Percentiles rank a stretch among this genome's conserved stretches.
phyloP scores from a whole-genome alignment of 2,888 invertebrate species.

The Rhagophthalmus giganteus region DNA sequence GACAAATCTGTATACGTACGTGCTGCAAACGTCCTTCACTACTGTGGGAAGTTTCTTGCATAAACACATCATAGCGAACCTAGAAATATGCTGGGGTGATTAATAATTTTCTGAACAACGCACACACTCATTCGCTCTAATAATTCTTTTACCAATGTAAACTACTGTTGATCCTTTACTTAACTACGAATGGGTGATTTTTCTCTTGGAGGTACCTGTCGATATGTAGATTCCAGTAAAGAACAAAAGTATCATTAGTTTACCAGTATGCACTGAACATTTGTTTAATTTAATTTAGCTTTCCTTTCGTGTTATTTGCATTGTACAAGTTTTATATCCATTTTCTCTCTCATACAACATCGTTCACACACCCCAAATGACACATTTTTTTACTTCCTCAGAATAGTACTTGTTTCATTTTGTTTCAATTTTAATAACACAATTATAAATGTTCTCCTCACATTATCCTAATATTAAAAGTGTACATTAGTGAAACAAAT shows the following conservation, averaged over 20 bases:
- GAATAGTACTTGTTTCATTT: too few relatives aligned
- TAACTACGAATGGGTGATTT: slow-evolving; percentile 17
- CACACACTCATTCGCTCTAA: slow-evolving; percentile 56
- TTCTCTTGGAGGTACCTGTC: slow-evolving; percentile 27
- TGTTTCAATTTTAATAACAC: too few relatives aligned
- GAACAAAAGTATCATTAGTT: slow-evolving; percentile 45
- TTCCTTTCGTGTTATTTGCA: slow-evolving; percentile 15
- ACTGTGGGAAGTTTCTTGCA: slow-evolving; percentile 50
- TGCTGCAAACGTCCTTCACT: slow-evolving; percentile 48
- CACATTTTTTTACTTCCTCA: slow-evolving; percentile 28
- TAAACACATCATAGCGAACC: slow-evolving; percentile 58
- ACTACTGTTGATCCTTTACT: slow-evolving; percentile 23
- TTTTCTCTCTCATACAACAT: slow-evolving; percentile 38
- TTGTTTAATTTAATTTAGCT: slow-evolving; percentile 19
- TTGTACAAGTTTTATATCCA: slow-evolving; percentile 17
- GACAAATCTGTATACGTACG: slow-evolving; percentile 58
- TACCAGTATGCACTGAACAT: slow-evolving; percentile 34
- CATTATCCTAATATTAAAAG: too few relatives aligned
- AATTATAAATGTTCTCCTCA: too few relatives aligned
- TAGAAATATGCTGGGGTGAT: slow-evolving; percentile 67
- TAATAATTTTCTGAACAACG: slow-evolving; percentile 62
- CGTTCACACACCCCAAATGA: slow-evolving; percentile 51
- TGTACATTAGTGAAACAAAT: too few relatives aligned
- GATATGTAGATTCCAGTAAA: slow-evolving; percentile 35
- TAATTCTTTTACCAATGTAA: slow-evolving; percentile 28